Evolutionary conservation across 2,797 vertebrate genomes (phyloP).

Genomic region (Sciurus carolinensis): DNA sequence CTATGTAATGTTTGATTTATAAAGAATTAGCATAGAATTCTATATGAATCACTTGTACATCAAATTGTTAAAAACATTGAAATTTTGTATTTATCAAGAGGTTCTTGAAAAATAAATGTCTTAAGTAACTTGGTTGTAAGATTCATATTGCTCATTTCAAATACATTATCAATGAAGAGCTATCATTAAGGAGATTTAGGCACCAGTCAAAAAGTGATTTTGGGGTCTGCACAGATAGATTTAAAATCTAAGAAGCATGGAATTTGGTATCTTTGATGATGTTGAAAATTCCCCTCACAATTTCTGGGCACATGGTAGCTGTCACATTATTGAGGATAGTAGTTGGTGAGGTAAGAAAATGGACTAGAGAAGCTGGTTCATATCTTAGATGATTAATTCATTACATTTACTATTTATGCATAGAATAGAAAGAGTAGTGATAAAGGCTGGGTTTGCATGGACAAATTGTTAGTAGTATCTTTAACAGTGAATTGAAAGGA

Average conservation of each 20-base stretch:
- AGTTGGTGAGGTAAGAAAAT: neutral
- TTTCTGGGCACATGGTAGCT: neutral
- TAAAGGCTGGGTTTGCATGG: neutral
- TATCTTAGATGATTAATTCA: neutral
- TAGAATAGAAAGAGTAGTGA: neutral
- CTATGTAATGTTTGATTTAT: constrained; percentile 26
- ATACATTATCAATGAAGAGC: neutral
- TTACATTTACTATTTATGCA: neutral
- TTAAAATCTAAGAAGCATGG: neutral
- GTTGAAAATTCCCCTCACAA: neutral
- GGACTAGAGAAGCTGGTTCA: neutral
- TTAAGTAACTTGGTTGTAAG: neutral
- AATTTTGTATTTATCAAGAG: neutral
- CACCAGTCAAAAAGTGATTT: neutral
- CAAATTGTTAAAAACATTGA: neutral
- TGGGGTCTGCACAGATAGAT: neutral
- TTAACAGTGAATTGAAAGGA: neutral
- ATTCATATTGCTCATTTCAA: constrained; percentile 16
- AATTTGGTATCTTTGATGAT: neutral
- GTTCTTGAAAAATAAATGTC: neutral
- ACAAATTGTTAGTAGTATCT: neutral
- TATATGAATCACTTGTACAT: neutral
- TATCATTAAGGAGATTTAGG: neutral
- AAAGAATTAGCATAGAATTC: constrained; percentile 16
- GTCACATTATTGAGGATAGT: neutral